Base-by-base conservation (phyloP, 2,888 invertebrate species). In the Drosophila lutescens region DNA sequence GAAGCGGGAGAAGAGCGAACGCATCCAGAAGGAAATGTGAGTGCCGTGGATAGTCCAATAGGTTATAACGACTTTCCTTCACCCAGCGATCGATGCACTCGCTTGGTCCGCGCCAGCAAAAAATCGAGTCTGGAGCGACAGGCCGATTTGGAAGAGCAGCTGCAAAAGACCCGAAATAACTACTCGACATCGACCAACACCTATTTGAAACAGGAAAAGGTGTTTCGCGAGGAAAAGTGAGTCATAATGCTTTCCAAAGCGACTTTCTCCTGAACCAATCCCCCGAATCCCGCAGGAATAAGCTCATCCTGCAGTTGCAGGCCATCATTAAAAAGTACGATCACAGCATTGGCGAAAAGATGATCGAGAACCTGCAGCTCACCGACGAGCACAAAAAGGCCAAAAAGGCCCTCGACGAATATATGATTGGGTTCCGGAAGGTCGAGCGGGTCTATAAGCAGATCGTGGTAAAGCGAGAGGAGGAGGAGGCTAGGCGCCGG, bases 261-360 rank as follows among this genome's bases (percentile, higher is more conserved):
- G 5, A 30, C 12, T 3, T 26, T n/a, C 1, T 1, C 7, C 10
- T 15, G 1, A 9, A 6, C n/a, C 32, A 10, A 34, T 7, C 10
- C 13, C 4, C 13, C 13, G 2, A 49, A 32, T 41, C 30, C 38
- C 23, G 4, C 43, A 92, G 92, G 77, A 89, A 89, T 61, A 91
- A 90, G 60, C 72, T 90, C 1, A 65, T 89, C 12, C 49, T 90
- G 10, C 91, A 91, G 63, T 75, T 92, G 0, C 81, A 90, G 60
- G 71, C 77, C 3, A 69, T 91, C 10, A 71, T 92, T 1, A 89
- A 80, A 13, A 92, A 90, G 74, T 92, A 90, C 58, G 92, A 92
- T 56, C 74, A 78, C 38, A 80, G 82, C 34, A 90, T 92, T 60
- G 82, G 85, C 3, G 91, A 91, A 5, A 90, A 90, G 72, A 81